Evolutionary conservation across 2,113 vertebrate species (phyloP), one percentile per base, ranked within the genome.

Genomic region (Mus spicilegus): DNA sequence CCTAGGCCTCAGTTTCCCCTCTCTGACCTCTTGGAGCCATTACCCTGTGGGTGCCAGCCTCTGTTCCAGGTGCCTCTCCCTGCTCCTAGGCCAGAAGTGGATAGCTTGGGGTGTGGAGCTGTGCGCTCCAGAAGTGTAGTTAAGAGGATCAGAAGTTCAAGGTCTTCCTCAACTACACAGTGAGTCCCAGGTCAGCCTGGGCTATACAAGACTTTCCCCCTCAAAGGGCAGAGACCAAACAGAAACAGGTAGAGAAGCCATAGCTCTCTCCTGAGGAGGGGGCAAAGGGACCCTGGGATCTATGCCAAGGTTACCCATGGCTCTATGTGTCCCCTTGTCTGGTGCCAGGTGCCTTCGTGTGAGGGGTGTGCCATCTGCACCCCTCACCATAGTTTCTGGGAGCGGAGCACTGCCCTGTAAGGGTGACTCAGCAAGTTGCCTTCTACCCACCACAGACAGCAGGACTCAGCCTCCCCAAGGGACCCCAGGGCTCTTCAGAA

Each of bases 391-490:
- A n/a, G 46, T 88, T 94, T 93, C 91, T 5, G 0, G 73, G 26
- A 16, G n/a, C 1, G 4, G 56, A 54, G 42, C 42, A 54, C 51
- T 28, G 39, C 58, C 54, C 13, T 0, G 19, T 4, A 65, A 0
- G 51, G 33, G 56, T 97, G 94, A 94, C 54, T 96, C 91, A 94
- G 94, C 88, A 51, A 85, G 61, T n/a, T 2, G 28, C 61, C 42
- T 39, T n/a, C 84, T 30, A 10, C 20, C 17, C 69, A 3, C 19
- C 0, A 4, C 36, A 1, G 9, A 36, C n/a, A 51, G 20, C 9
- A 63, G 87, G 42, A 72, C 72, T 14, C 11, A 0, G n/a, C 56
- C 11, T 93, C 75, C 90, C 86, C 6, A 46, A 54, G 86, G 92
- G 86, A 65, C 72, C 61, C 22, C 0, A 16, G 85, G 51, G n/a